A percentile compares a stretch with the other conserved stretches of the same genome.
Conservation (phyloP, 2,797 vertebrate genomes). For the Coracias cyanogaster region DNA sequence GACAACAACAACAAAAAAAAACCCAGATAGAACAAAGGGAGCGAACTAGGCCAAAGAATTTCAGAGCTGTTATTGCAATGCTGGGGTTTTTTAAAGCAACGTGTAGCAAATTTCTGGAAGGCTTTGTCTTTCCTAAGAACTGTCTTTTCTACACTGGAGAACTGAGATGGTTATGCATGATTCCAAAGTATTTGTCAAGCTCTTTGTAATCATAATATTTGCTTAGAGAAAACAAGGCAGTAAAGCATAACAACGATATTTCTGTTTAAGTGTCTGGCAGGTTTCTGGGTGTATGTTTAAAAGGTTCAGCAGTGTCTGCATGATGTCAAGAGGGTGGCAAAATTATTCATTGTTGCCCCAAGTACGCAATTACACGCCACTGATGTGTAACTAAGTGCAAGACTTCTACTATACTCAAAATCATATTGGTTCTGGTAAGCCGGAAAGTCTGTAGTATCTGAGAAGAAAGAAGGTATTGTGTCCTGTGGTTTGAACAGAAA, state of each 20-base stretch:
- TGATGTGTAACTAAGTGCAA: background rate
- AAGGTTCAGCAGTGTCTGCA: background rate
- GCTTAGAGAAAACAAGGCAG: background rate
- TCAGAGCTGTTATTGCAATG: background rate
- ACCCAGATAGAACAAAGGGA: background rate
- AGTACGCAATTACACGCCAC: background rate
- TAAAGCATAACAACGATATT: background rate
- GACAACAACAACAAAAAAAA: background rate
- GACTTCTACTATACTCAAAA: background rate
- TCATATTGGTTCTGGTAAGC: background rate
- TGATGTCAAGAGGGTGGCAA: background rate
- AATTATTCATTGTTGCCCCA: background rate
- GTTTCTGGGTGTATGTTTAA: background rate
- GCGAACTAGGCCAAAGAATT: background rate
- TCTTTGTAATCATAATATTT: background rate
- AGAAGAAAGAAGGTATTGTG: background rate
- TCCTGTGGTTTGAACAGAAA: background rate
- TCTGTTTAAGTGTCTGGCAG: background rate
- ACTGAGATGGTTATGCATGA: background rate
- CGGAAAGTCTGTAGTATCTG: background rate
- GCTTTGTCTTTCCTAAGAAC: background rate
- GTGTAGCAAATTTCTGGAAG: background rate
- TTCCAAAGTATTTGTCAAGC: background rate
- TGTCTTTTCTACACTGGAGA: background rate
- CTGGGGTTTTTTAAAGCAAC: background rate